Conservation (phyloP, 2,888 invertebrate species). For the Gymnoscelis rufifasciata region DNA sequence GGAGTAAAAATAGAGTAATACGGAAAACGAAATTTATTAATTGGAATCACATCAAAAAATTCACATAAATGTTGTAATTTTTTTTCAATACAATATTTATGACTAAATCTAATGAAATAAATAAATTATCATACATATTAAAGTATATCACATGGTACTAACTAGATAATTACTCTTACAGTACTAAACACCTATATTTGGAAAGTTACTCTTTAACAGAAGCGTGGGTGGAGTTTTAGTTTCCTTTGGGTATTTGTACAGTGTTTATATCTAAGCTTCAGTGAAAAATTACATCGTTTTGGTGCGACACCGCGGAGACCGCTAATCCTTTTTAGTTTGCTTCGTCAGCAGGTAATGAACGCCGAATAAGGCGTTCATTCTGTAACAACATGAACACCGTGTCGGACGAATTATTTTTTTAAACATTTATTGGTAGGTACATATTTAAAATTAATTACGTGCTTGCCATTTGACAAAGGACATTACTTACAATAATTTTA, state of each 20-base stretch:
- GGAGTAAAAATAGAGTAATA: no score
- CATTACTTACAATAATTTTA: no score
- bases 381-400: constrained; percentile 45
- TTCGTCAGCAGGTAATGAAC: constrained; percentile 65
- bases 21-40: constrained; percentile 53
- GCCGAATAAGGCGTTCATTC: constrained; percentile 62
- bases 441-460: no score
- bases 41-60: constrained; percentile 57
- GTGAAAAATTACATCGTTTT: constrained; percentile 31
- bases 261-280: constrained; percentile 33
- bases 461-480: no score
- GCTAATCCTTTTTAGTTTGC: constrained; percentile 46
- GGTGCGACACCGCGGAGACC: constrained; percentile 20
- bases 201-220: constrained; percentile 30
- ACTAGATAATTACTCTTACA: constrained; percentile 35
- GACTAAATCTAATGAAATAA: constrained; percentile 51
- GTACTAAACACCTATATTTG: constrained; percentile 24
- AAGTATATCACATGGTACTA: constrained; percentile 38
- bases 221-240: constrained; percentile 26
- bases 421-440: no score
- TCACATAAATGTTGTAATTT: constrained; percentile 44
- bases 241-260: constrained; percentile 35
- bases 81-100: constrained; percentile 46
- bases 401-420: no score
- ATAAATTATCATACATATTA: constrained; percentile 53